A percentile compares a stretch with the other conserved stretches of the same genome.
phyloP scores from a whole-genome alignment of 2,797 vertebrate genomes.

The Peromyscus melanophrys region DNA sequence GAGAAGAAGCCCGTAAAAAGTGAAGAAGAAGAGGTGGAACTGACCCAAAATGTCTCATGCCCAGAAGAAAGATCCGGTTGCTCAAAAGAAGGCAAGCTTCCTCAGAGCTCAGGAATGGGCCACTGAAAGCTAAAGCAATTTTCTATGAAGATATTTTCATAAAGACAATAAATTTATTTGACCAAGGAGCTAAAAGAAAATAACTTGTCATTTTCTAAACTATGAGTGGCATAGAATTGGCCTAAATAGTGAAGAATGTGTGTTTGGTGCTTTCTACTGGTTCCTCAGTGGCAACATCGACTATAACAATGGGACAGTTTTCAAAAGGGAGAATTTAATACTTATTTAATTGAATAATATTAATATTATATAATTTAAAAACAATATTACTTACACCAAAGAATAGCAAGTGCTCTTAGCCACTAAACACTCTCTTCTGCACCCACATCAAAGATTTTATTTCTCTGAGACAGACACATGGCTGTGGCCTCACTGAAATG shows the following conservation, averaged over 20 bases:
- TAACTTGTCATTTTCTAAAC: background rate
- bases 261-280: background rate
- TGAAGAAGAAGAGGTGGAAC: background rate
- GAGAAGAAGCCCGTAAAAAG: background rate
- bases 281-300: background rate
- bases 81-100: background rate
- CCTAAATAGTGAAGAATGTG: background rate
- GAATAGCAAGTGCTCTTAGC: background rate
- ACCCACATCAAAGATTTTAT: background rate
- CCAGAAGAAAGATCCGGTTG: background rate
- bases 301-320: background rate
- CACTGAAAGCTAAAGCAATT: background rate
- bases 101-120: background rate
- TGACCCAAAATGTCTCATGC: rapidly evolving
- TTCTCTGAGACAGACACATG: background rate
- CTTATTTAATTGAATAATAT: background rate
- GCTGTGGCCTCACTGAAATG: background rate
- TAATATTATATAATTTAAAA: background rate
- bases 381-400: background rate
- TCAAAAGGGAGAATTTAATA: background rate
- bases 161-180: background rate
- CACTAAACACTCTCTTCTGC: rapidly evolving
- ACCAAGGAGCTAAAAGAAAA: background rate
- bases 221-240: background rate
- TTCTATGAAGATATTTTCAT: background rate